Percentiles rank a stretch among this genome's conserved stretches.
phyloP scores from a whole-genome alignment of 2,888 invertebrate genomes.

The Autographa pulchrina region DNA sequence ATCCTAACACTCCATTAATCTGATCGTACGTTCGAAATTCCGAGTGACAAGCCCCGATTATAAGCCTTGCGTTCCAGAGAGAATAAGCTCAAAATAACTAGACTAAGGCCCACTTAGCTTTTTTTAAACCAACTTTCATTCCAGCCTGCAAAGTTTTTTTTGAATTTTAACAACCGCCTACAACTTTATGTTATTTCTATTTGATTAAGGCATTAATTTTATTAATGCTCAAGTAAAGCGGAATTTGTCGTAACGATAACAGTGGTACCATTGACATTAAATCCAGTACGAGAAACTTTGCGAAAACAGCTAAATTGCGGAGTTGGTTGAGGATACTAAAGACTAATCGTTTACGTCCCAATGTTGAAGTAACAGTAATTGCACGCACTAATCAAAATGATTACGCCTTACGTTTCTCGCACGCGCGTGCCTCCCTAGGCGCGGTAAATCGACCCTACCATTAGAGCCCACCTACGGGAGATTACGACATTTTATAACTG shows the following conservation, averaged over 20 bases:
- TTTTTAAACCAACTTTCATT: conserved; percentile 57
- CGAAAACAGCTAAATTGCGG: conserved; percentile 1
- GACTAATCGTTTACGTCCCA: conserved; percentile 15
- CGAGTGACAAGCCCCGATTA: conserved; percentile 57
- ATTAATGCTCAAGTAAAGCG: conserved; percentile 1
- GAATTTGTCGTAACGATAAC: conserved; percentile 7
- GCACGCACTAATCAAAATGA: conserved; percentile 55
- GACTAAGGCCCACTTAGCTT: conserved; percentile 47
- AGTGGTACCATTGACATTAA: background rate
- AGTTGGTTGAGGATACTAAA: conserved; percentile 16
- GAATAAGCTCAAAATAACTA: conserved; percentile 64
- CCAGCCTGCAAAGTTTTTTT: conserved; percentile 43
- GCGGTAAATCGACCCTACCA: conserved; percentile 58
- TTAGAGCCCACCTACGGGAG: conserved; percentile 58
- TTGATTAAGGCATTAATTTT: conserved; percentile 38
- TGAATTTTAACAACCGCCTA: conserved; percentile 65
- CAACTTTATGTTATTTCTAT: conserved; percentile 27
- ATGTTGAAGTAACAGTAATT: conserved; percentile 51
- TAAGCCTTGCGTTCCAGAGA: conserved; percentile 58
- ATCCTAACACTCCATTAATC: conserved; percentile 34
- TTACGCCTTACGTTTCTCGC: conserved; percentile 42
- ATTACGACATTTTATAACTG: conserved; percentile 60
- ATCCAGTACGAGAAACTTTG: conserved; percentile 11
- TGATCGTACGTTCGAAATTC: conserved; percentile 32
- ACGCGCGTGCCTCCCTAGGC: conserved; percentile 31